Evolutionary conservation across 1,140 invertebrate genomes (phyloP), one percentile per base, ranked within the genome.

Genomic region (Bombus consobrinus): DNA sequence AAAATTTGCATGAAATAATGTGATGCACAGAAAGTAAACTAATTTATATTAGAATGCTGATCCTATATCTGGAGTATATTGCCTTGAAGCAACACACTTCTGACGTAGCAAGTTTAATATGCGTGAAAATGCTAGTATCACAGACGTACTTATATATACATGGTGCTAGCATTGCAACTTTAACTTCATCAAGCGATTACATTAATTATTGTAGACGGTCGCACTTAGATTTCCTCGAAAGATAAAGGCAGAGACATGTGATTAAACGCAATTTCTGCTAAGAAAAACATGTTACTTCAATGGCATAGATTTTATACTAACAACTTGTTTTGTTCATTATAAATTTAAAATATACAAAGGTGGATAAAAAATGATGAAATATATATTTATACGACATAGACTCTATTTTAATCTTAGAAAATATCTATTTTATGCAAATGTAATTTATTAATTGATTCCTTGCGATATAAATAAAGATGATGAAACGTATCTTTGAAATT

Each of bases 101-200:
- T 25, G 69, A 15, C 22, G 25, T 22, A 76, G 43, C 28, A 13
- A 15, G 10, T 71, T 3, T 73, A 86, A 83, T 86, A 69, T 71
- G 12, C 47, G 25, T 9, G 12, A 18, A 77, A 53, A 75, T 1
- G 71, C 10, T 39, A 2, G 18, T 69, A 39, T 69, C 64, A n/a
- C 13, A 37, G 64, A 69, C 12, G 57, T 71, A 53, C 47, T 53
- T 18, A 53, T 22, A 22, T 53, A 53, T 22, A 18, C 59, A 43
- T 76, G n/a, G 6, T 41, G 37, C 62, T 34, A 68, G 13, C 75
- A 66, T 76, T 80, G 59, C 68, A 68, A 76, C 47, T 90, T 84
- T 87, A 87, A 84, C 73, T 66, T 84, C 68, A 72, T 89, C 83
- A 83, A 73, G 68, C 59, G 32, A 85, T 80, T 85, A 72, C 41